Base-by-base conservation (phyloP, 2,797 vertebrate species). In the Taenioides sp. region DNA sequence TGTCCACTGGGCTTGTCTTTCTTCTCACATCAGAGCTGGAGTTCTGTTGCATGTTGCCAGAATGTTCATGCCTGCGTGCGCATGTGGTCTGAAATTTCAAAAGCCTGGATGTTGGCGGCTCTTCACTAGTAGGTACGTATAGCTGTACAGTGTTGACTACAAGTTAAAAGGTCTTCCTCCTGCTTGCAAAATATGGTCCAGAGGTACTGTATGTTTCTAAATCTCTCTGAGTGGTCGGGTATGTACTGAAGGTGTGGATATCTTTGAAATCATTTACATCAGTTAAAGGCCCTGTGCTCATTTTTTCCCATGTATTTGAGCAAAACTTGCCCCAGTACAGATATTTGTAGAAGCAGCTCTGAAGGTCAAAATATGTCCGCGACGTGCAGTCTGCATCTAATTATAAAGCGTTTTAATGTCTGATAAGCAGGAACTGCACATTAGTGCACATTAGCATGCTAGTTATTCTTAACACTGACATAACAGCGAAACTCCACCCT, bases 211-310 rank as follows among this genome's bases (percentile, higher is more conserved):
- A 62, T 68, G 77, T 82, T 80, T 74, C 69, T 73, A 71, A 84
- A 83, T 84, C 76, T 77, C 71, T 82, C 78, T 86, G 80, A 82
- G 74, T 62, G 67, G 47, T 0, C 74, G 67, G 79, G 20, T 70
- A 78, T 67, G 80, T 74, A 74, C 63, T 65, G 17, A 71, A 74
- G 25, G 54, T 55, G 63, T 49, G 60, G 40, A 71, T 72, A 69
- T 49, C 74, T 84, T 75, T 79, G 72, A 78, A 83, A 81, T 52
- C 40, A 70, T 72, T 75, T 69, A 7, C 18, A 20, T 7, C 0
- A 20, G 6, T 7, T n/a, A 16, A 17, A 47, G 16, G 3, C 12
- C 14, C 43, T 4, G 4, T 16, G 16, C 43, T 16, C 14, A 47
- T 16, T 16, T 47, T 43, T 47, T 17, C 14, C 14, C 43, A 16